Evolutionary conservation across 2,888 invertebrate species (phyloP).

Genomic region (Dioctria linearis): DNA sequence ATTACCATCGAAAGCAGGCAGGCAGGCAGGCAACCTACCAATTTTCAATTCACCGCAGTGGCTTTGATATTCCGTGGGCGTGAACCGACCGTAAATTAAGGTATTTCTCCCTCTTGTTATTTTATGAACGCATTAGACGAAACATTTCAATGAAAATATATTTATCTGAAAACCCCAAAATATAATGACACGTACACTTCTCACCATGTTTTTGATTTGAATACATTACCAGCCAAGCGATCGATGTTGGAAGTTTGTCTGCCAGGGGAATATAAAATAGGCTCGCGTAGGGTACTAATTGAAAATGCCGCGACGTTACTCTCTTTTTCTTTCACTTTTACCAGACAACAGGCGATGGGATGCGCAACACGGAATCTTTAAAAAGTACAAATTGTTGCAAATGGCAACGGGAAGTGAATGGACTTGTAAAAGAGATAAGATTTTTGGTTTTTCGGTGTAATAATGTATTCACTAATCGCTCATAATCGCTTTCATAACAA

Average conservation of each 20-base stretch:
- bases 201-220: slow-evolving; percentile 51
- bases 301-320: slow-evolving; percentile 54
- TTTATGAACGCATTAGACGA: slow-evolving; percentile 47
- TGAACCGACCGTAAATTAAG: slow-evolving; percentile 48
- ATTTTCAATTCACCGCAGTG: slow-evolving; percentile 33
- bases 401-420: slow-evolving; percentile 28
- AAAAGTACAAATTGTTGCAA: slow-evolving; percentile 38
- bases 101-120: slow-evolving; percentile 33
- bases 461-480: too few species aligned
- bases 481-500: too few species aligned
- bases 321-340: slow-evolving; percentile 53
- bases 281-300: slow-evolving; percentile 32
- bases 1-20: neutral
- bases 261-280: slow-evolving; percentile 42
- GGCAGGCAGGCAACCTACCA: neutral
- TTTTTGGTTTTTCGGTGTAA: too few species aligned
- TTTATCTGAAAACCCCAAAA: slow-evolving; percentile 48
- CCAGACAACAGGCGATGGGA: slow-evolving; percentile 35
- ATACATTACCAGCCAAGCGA: slow-evolving; percentile 46
- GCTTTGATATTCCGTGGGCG: slow-evolving; percentile 35
- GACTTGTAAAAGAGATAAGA: too few species aligned
- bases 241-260: slow-evolving; percentile 34
- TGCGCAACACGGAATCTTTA: slow-evolving; percentile 43
- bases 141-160: slow-evolving; percentile 52
- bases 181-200: slow-evolving; percentile 51